Conservation (phyloP, 2,797 vertebrate genomes). For the Heterohyrax brucei region DNA sequence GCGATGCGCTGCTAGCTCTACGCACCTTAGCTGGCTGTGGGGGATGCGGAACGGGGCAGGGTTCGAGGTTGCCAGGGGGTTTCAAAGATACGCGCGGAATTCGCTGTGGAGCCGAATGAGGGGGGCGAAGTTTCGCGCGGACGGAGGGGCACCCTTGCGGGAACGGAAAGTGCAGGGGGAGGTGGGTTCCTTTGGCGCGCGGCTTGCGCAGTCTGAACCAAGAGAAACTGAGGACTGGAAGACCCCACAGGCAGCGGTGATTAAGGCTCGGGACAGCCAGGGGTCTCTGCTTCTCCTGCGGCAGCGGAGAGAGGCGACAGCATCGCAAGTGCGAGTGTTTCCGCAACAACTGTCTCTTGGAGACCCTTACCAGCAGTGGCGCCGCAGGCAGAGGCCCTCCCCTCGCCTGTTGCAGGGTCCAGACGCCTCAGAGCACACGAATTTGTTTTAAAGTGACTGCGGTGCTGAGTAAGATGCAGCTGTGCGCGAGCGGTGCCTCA, state of each 20-base stretch:
- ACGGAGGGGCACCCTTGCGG: not conserved
- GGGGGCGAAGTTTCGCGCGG: not conserved
- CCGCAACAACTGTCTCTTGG: conserved; percentile 61
- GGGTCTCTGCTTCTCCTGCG: not conserved
- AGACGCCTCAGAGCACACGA: not conserved
- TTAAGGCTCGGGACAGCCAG: not conserved
- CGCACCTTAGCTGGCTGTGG: not conserved
- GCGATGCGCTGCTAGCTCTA: not conserved
- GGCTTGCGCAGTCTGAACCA: not conserved
- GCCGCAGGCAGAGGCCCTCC: conserved; percentile 51
- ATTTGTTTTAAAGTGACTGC: conserved; percentile 55
- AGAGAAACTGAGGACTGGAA: not conserved
- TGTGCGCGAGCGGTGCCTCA: not conserved
- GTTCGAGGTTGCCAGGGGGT: not conserved
- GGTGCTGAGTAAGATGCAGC: conserved; percentile 45
- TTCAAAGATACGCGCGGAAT: not conserved
- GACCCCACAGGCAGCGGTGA: conserved; percentile 23
- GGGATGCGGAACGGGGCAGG: not conserved
- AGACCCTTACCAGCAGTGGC: conserved; percentile 41
- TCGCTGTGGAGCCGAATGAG: not conserved
- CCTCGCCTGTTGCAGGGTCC: conserved; percentile 76
- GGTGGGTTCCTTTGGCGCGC: not conserved
- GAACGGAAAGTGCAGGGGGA: conserved; percentile 2
- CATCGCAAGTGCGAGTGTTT: not conserved
- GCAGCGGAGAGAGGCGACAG: conserved; percentile 9